These are phyloP conservation scores for Chaetura pelagica DNA, from an alignment of 2,113 vertebrate genomes.

Conservation along the genomic window DNA sequence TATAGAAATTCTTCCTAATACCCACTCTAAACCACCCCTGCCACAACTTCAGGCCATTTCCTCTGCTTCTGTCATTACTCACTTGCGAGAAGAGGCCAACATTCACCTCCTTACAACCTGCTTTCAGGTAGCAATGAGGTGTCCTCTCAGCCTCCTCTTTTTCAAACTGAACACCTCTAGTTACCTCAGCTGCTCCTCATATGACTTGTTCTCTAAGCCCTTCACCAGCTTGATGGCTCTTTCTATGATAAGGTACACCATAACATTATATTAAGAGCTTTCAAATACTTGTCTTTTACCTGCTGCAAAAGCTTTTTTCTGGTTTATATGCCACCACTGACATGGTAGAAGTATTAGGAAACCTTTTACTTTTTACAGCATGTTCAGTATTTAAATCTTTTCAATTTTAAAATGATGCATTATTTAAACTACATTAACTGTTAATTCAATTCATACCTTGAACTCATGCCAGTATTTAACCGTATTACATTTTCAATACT, in stretches of 20 bases:
- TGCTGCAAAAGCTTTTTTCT: background rate
- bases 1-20: no score
- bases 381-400: constrained; percentile 6
- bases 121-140: no score
- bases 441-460: constrained; percentile 36
- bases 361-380: background rate
- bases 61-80: no score
- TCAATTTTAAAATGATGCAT: constrained; percentile 8
- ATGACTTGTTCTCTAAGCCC: no score
- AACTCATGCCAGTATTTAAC: constrained; percentile 4
- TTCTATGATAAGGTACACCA: background rate
- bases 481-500: background rate
- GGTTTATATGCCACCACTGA: background rate
- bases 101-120: no score
- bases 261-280: background rate
- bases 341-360: background rate
- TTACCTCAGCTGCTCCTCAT: no score
- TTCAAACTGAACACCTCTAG: no score
- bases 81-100: no score
- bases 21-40: no score
- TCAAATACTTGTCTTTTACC: background rate
- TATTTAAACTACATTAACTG: constrained; percentile 45
- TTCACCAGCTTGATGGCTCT: background rate
- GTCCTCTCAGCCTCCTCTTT: no score
- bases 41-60: no score